Base-by-base conservation (phyloP, 1,140 invertebrate species). In the Lasioglossum albipes region DNA sequence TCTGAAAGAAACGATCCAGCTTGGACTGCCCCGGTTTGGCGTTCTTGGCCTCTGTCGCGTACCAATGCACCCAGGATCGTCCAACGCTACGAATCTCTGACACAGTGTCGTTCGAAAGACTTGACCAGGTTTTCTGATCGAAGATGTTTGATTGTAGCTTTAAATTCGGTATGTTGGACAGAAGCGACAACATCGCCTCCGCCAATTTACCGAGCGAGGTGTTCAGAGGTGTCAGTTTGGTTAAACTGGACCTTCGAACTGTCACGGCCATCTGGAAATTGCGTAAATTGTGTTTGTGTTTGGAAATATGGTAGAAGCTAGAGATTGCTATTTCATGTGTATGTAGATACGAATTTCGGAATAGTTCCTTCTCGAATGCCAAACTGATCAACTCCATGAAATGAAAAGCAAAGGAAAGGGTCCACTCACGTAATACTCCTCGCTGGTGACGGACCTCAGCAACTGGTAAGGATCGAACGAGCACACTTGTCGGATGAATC, bases 381-480 rank as follows among this genome's bases (percentile, higher is more conserved):
- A 36, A 36, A 36, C 36, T 36, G 36, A 36, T 36, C 36, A 5
- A 36, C 36, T 36, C 36, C 36, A 36, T 36, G 36, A 36, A 36
- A 36, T 36, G 36, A 5, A 36, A 36, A 36, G 3, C 5, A 5
- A 36, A 36, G 36, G 36, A 36, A 36, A 36, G 36, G 5, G 36
- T 5, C 36, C 42, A 88, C 89, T 87, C 79, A 91, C 90, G 59
- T 79, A 79, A 72, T 88, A 92, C 68, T 92, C 88, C 9, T 89
- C 82, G 69, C 89, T 92, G 18, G 91, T 93, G 52, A 87, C 80
- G 6, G 84, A 79, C 20, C 80, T 88, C 45, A 93, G 52, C 5
- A 93, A 70, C 67, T 92, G 89, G 64, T 88, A 86, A 36, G 87
- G 87, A 82, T 92, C 91, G 81, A 91, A 92, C 5, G 88, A 87